Conservation (phyloP, 2,797 vertebrate genomes). For the Gorsachius magnificus region DNA sequence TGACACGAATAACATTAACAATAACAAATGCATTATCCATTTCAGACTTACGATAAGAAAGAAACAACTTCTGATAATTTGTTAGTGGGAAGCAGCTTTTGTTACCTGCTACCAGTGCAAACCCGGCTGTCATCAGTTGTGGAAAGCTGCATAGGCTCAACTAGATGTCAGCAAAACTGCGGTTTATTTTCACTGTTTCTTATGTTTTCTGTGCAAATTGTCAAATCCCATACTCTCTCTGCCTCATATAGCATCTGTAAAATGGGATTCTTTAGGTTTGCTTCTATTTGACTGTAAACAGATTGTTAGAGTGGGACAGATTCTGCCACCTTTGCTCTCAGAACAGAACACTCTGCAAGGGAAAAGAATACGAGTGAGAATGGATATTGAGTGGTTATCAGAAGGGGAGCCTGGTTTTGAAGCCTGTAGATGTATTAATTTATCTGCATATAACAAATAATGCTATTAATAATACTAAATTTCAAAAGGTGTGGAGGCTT, state of each 20-base stretch:
- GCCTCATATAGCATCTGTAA: not conserved
- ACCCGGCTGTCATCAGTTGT: not conserved
- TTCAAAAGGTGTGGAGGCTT: not conserved
- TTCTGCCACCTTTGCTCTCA: not conserved
- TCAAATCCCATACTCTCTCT: not conserved
- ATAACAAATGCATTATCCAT: not conserved
- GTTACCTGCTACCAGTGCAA: not conserved
- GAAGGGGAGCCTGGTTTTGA: not conserved
- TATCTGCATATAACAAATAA: not conserved
- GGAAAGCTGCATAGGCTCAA: not conserved
- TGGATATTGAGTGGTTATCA: not conserved
- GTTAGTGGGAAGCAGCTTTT: not conserved
- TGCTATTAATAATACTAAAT: not conserved
- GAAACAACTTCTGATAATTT: not conserved
- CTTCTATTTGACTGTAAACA: not conserved
- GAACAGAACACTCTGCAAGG: not conserved
- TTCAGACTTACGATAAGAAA: conserved; percentile 1
- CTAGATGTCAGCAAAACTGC: not conserved
- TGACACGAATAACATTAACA: conserved; percentile 8
- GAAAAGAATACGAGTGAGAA: not conserved
- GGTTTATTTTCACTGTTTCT: not conserved
- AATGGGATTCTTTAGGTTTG: not conserved
- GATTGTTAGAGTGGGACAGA: not conserved
- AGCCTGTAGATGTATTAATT: not conserved
- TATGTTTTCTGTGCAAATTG: not conserved